Conservation (phyloP, 2,797 vertebrate species). For the Cirrhinus molitorella region DNA sequence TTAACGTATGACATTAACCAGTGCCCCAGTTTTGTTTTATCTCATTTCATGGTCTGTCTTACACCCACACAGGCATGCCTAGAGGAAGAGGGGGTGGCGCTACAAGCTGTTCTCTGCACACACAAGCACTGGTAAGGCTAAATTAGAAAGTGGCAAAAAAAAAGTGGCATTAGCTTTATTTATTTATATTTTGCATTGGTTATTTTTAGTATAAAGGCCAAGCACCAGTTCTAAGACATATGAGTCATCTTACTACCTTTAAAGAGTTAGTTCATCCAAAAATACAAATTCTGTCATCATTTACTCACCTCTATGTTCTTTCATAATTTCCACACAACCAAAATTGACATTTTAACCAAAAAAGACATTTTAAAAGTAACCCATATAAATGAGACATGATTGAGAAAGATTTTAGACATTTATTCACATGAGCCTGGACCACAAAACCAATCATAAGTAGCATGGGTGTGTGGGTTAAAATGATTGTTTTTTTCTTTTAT, state of each 20-base stretch:
- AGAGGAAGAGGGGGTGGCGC: conserved; percentile 85
- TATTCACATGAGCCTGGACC: neutral
- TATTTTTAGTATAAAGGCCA: neutral
- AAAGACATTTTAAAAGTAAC: neutral
- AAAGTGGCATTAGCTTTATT: no score
- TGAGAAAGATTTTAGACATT: neutral
- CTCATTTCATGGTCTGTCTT: conserved; percentile 30
- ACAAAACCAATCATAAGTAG: no score
- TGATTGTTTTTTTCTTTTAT: no score
- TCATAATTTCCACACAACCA: neutral
- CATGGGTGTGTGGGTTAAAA: no score
- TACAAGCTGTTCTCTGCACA: conserved; percentile 95
- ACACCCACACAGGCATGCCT: conserved; percentile 81
- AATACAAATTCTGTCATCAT: no score
- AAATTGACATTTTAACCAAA: neutral
- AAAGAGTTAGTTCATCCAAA: neutral
- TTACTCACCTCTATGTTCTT: neutral
- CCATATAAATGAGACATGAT: neutral
- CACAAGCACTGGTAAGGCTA: conserved; percentile 97
- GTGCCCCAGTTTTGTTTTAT: neutral
- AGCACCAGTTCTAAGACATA: neutral
- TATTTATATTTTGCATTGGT: no score
- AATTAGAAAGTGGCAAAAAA: neutral
- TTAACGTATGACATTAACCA: neutral
- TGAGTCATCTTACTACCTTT: neutral